Evolutionary conservation across 2,888 invertebrate genomes (phyloP), one percentile per base, ranked within the genome.

Genomic region (Diploptera punctata): DNA sequence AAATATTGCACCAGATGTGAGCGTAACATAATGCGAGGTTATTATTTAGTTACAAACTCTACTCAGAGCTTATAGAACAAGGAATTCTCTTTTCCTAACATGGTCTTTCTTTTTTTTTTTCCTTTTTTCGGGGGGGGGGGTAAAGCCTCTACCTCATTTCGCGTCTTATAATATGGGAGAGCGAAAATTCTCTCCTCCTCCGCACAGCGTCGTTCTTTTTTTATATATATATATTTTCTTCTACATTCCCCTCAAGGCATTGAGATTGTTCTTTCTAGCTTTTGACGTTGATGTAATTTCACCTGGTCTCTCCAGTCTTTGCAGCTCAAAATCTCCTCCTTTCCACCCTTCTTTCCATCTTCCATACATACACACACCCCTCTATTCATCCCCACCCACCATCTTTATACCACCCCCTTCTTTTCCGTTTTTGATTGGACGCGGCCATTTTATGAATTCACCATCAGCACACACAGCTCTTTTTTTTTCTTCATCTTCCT

Each of bases 361-460:
- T 19, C 26, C 47, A 4, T 29, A 70, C 44, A 54, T 16, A 52
- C n/a, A 57, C 29, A 26, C 65, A 54, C 54, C 33, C 33, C 24
- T 68, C 68, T 44, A 24, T 57, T 52, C 71, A 57, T 38, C 57
- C 67, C 52, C 43, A 38, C 68, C 44, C 31, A 24, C 13, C 31
- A 16, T 49, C 29, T 49, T 52, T n/a, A 57, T 49, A 19, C 60
- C 31, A 43, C 70, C 49, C 49, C 54, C 72, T 67, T 61, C 61
- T 61, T 69, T 72, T 68, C 72, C 73, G 73, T 74, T 74, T 76
- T 75, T 75, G 76, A 76, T 76, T 76, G 76, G 76, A 72, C 74
- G 74, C 72, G 67, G 76, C 76, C 76, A 76, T 76, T 75, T 76
- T 76, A 75, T 75, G 76, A 76, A 76, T 76, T 76, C 76, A 73